Conservation (phyloP, 2,888 invertebrate genomes). For the Scaptomyza parva region DNA sequence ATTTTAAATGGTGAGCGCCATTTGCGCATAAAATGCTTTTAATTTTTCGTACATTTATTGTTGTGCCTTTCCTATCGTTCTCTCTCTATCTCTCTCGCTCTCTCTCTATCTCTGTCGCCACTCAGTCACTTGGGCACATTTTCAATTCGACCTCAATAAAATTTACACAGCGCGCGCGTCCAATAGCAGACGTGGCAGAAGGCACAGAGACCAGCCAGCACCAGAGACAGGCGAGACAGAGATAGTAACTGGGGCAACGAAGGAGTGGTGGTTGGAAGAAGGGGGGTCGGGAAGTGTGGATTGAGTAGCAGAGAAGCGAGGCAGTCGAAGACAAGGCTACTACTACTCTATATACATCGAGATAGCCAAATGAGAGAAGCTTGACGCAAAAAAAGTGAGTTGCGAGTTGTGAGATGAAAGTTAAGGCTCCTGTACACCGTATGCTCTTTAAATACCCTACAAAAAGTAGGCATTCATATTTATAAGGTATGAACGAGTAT, state of each 20-base stretch:
- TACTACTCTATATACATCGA: constrained; percentile 3
- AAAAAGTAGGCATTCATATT: neutral
- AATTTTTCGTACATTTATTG: constrained; percentile 74
- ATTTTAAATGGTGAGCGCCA: constrained; percentile 74
- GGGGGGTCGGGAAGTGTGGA: neutral
- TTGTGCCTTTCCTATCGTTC: constrained; percentile 1
- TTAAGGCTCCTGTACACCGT: neutral
- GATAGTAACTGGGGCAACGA: neutral
- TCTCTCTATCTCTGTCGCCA: constrained; percentile 2
- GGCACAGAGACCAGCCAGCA: neutral
- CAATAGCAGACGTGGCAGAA: constrained; percentile 20
- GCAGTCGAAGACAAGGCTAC: constrained; percentile 23
- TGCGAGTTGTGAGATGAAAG: constrained; percentile 11
- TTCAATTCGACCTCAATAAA: constrained; percentile 78
- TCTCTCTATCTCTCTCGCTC: neutral
- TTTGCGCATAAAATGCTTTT: constrained; percentile 78
- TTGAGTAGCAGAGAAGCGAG: neutral
- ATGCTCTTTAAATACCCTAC: constrained; percentile 11
- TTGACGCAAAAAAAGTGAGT: constrained; percentile 4
- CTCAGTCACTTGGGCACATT: constrained; percentile 64
- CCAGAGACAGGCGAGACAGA: neutral
- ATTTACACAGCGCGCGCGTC: constrained; percentile 62
- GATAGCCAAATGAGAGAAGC: constrained; percentile 37
- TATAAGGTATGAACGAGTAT: neutral
- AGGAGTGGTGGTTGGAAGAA: neutral